A percentile compares a stretch with the other conserved stretches of the same genome.
phyloP scores from a whole-genome alignment of 2,888 invertebrate species.

The Gandaritis pyraliata region DNA sequence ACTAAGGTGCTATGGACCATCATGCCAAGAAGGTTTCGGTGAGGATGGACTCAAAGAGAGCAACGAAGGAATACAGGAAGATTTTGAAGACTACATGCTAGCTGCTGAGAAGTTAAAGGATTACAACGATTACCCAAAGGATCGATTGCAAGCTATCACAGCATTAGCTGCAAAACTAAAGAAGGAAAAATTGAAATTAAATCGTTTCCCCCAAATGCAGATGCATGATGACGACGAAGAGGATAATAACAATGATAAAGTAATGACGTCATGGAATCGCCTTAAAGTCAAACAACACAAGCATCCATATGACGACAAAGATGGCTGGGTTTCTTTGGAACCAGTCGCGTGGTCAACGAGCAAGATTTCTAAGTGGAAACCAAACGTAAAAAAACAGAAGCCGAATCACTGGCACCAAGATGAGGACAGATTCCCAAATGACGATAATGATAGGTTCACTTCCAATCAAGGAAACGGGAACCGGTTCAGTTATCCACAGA shows the following conservation, averaged over 20 bases:
- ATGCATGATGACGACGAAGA: slow-evolving; percentile 49
- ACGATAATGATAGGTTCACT: slow-evolving; percentile 47
- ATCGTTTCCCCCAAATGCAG: slow-evolving; percentile 46
- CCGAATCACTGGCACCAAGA: slow-evolving; percentile 75
- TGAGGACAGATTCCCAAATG: slow-evolving; percentile 58
- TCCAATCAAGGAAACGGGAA: slow-evolving; percentile 59
- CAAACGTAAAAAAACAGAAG: slow-evolving; percentile 84
- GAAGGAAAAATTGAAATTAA: slow-evolving; percentile 69
- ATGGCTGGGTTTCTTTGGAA: slow-evolving; percentile 91
- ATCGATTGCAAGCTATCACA: slow-evolving; percentile 74
- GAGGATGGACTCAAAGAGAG: slow-evolving; percentile 59
- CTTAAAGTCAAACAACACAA: slow-evolving; percentile 82
- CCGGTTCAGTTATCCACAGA: slow-evolving; percentile 64
- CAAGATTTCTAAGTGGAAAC: slow-evolving; percentile 92
- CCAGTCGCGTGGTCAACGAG: slow-evolving; percentile 92
- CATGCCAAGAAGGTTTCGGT: slow-evolving; percentile 70
- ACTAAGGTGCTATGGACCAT: slow-evolving; percentile 77
- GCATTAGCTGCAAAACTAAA: slow-evolving; percentile 78
- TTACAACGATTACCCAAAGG: slow-evolving; percentile 66
- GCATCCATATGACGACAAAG: slow-evolving; percentile 87
- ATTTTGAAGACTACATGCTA: slow-evolving; percentile 85
- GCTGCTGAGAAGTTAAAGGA: slow-evolving; percentile 85
- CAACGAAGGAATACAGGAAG: slow-evolving; percentile 76
- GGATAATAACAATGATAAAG: slow-evolving; percentile 62
- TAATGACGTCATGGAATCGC: slow-evolving; percentile 79